Conservation (phyloP, 2,113 vertebrate genomes). For the Ictalurus furcatus region DNA sequence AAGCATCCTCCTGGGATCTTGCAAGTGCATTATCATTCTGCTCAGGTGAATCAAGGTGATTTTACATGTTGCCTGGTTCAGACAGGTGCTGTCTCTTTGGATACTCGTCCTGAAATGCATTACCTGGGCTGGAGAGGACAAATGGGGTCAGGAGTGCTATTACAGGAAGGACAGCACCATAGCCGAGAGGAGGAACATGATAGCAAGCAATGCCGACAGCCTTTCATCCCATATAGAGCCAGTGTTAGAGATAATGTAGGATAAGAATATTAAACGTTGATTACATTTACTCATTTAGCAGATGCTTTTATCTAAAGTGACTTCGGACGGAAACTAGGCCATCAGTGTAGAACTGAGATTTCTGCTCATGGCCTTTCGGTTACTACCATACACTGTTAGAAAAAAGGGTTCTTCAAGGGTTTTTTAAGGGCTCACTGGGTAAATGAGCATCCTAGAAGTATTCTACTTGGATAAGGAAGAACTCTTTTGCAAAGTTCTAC, state of each 20-base stretch:
- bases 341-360: neutral
- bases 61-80: slow-evolving; percentile 8
- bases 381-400: neutral
- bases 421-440: neutral
- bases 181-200: neutral
- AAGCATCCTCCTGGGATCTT: neutral
- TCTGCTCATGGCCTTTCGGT: neutral
- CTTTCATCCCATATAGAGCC: slow-evolving; percentile 4
- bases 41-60: neutral
- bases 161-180: slow-evolving; percentile 6
- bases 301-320: slow-evolving; percentile 4
- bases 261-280: slow-evolving; percentile 15
- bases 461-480: neutral
- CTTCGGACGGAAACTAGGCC: neutral
- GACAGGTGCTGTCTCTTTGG: neutral
- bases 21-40: neutral
- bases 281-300: slow-evolving; percentile 15
- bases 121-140: slow-evolving; percentile 8
- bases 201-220: neutral
- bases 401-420: neutral
- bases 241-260: neutral
- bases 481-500: neutral
- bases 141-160: slow-evolving; percentile 20
- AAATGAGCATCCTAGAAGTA: neutral
- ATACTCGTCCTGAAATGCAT: neutral